Evolutionary conservation across 2,797 vertebrate genomes (phyloP).

Genomic region (Clarias pachynema): DNA sequence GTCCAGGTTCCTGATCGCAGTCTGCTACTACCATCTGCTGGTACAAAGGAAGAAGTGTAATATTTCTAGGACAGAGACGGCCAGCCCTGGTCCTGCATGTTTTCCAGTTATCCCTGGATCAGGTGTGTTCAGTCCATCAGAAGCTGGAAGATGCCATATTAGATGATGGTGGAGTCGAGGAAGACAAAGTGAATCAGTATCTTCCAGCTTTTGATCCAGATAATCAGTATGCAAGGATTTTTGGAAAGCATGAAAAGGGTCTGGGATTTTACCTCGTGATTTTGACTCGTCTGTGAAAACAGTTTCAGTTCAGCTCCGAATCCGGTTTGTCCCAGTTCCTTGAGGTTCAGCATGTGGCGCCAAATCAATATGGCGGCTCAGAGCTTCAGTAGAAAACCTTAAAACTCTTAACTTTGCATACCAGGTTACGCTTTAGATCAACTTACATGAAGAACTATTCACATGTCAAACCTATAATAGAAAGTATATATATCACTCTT

Average conservation of each 20-base stretch:
- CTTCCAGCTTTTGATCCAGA: no score
- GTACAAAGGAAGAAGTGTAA: background rate
- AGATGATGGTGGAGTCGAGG: no score
- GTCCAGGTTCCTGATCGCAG: no score
- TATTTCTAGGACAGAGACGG: background rate
- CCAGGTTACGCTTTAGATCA: background rate
- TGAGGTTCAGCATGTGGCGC: background rate
- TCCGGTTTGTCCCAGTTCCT: background rate
- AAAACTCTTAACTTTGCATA: background rate
- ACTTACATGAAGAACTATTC: background rate
- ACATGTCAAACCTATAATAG: background rate
- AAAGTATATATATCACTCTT: background rate
- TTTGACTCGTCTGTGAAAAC: background rate
- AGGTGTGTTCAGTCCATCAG: no score
- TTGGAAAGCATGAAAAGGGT: no score
- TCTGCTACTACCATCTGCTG: slow-evolving; percentile 9
- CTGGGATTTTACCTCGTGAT: background rate
- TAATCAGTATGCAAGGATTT: no score
- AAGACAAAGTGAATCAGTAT: no score
- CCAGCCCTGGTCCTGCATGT: no score
- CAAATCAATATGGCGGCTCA: background rate
- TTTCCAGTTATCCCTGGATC: no score
- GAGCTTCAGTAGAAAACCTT: background rate
- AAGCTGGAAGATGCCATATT: no score
- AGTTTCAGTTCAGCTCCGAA: background rate